Percentiles rank a stretch among this genome's conserved stretches.
These are phyloP conservation scores for Lasiommata megera DNA, from an alignment of 2,888 invertebrate species.

Conservation along the genomic window DNA sequence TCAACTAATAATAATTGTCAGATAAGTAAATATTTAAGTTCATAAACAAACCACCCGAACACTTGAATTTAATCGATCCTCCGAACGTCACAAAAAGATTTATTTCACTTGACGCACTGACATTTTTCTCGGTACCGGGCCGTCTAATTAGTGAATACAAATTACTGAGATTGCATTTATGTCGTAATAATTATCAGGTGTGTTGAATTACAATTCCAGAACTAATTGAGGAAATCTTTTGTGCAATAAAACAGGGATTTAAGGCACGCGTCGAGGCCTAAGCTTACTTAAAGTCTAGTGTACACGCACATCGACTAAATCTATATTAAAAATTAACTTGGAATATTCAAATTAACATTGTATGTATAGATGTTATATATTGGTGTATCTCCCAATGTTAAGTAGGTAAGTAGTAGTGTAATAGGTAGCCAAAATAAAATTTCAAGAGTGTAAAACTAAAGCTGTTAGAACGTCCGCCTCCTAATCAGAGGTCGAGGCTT, in stretches of 20 bases:
- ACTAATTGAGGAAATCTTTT: slow-evolving; percentile 12
- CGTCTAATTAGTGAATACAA: slow-evolving; percentile 6
- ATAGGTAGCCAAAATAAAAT: too few species aligned
- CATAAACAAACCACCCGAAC: background rate
- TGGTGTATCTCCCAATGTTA: too few species aligned
- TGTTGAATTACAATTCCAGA: slow-evolving; percentile 16
- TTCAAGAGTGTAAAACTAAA: too few species aligned
- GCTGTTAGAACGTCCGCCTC: too few species aligned
- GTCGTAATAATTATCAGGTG: slow-evolving; percentile 16
- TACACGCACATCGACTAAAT: background rate
- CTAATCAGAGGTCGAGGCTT: too few species aligned
- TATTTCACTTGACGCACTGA: background rate
- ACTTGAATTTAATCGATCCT: background rate
- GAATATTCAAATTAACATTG: too few species aligned
- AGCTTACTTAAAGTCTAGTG: slow-evolving; percentile 6
- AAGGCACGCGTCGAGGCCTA: slow-evolving; percentile 20
- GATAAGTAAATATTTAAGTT: too few species aligned
- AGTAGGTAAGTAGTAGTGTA: too few species aligned
- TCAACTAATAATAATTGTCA: too few species aligned
- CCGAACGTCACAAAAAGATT: background rate
- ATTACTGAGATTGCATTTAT: slow-evolving; percentile 6
- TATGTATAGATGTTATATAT: too few species aligned
- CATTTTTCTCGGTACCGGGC: slow-evolving; percentile 4
- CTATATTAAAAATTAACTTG: too few species aligned
- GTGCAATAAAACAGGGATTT: slow-evolving; percentile 27